Evolutionary conservation across 2,797 vertebrate species (phyloP), one percentile per base, ranked within the genome.

Genomic region (Danionella dracula): DNA sequence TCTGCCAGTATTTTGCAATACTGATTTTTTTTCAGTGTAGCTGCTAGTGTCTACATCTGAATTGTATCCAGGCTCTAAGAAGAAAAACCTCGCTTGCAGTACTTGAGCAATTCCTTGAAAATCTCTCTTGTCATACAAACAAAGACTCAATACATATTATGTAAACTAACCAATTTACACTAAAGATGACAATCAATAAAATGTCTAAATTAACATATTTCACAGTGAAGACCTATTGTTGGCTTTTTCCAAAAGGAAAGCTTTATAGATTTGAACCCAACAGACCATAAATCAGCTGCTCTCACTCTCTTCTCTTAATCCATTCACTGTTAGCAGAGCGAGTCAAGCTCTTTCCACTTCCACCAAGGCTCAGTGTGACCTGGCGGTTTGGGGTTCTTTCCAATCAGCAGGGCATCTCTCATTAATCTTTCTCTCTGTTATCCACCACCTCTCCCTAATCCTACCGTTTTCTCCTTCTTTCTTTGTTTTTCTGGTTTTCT

Each of bases 351-450:
- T 73, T 74, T 77, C 82, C 81, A 76, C 80, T 79, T 79, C 67
- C 70, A 76, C 8, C 4, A 70, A 73, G 76, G 81, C 79, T 82
- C 78, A 76, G 77, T 66, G 51, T 72, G 81, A 84, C 81, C 85
- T 77, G 76, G 78, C 81, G 75, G 72, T 68, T 77, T 81, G 78
- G 76, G 77, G 82, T 86, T 84, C 72, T 61, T 44, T 71, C 75
- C 65, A 75, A 84, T 82, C 84, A 86, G 72, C 76, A 41, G 75
- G 82, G 81, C 77, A 74, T 73, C 82, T 88, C 83, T 88, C 87
- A 88, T 90, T 90, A 88, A 87, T 86, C 86, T 83, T 77, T 76
- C 71, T 80, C 70, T 56, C 76, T 70, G 79, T 81, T 78, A 81
- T 86, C 85, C 82, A 81, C 79, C 72, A 51, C 40, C 46, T 60